Conservation (phyloP, 2,113 vertebrate species). For the Pedionomus torquatus region DNA sequence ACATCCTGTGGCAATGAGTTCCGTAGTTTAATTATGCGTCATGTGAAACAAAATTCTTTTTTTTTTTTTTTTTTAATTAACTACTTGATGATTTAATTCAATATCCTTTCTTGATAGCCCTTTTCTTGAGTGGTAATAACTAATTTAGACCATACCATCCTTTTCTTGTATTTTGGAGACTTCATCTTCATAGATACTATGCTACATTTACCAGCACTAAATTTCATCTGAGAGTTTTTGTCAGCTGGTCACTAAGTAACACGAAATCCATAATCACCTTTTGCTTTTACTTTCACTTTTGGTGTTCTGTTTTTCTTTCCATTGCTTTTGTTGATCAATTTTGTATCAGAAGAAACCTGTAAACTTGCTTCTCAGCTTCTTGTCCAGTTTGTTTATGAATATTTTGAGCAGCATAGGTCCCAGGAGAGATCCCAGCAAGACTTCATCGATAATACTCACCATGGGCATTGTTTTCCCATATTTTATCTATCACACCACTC, state of each 20-base stretch:
- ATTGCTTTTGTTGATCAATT: background rate
- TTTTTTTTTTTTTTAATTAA: background rate
- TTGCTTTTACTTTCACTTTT: background rate
- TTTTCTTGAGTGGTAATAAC: background rate
- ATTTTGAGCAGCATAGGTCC: background rate
- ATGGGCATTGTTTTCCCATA: background rate
- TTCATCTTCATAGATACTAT: background rate
- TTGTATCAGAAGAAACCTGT: background rate
- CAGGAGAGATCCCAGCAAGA: background rate
- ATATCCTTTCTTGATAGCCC: background rate
- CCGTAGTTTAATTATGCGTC: background rate
- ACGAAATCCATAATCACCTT: background rate
- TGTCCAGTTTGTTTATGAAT: background rate
- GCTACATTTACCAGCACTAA: background rate
- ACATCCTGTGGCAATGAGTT: conserved; percentile 61
- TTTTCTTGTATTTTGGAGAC: background rate
- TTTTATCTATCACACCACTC: background rate
- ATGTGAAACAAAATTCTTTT: background rate
- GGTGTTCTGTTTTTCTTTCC: background rate
- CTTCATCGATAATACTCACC: background rate
- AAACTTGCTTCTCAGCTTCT: background rate
- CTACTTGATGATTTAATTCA: background rate
- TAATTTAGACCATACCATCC: background rate
- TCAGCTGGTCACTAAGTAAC: background rate
- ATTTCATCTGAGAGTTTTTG: background rate